These are phyloP conservation scores for Labia minor DNA, from an alignment of 2,888 invertebrate species.

Conservation along the genomic window DNA sequence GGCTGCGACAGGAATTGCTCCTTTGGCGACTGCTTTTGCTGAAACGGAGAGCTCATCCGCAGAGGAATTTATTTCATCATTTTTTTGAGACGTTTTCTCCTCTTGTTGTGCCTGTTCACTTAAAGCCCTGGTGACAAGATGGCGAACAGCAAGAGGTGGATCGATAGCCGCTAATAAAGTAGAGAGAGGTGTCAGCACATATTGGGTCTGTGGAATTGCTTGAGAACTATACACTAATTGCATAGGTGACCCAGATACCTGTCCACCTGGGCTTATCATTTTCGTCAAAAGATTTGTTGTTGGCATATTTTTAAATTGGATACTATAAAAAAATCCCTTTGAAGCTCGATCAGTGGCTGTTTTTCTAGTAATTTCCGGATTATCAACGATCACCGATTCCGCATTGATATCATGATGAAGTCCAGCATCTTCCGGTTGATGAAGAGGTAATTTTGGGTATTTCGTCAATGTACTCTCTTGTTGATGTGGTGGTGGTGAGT, in stretches of 20 bases:
- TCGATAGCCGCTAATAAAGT: not conserved
- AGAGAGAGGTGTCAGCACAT: not conserved
- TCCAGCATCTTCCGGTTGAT: slow-evolving; percentile 23
- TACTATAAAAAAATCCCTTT: slow-evolving; percentile 58
- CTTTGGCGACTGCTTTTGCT: slow-evolving; percentile 21
- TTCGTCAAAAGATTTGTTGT: not conserved
- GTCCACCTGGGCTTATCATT: not conserved
- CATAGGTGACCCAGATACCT: not conserved
- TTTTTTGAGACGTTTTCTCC: not conserved
- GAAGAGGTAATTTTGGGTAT: slow-evolving; percentile 23
- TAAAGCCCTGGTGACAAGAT: not conserved
- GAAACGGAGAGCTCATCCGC: not conserved
- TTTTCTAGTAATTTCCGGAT: slow-evolving; percentile 20
- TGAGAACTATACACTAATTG: not conserved
- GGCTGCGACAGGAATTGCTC: slow-evolving; percentile 33
- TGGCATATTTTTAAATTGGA: slow-evolving; percentile 51
- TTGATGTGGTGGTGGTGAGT: slow-evolving; percentile 27
- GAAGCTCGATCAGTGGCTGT: not conserved
- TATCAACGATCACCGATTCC: slow-evolving; percentile 25
- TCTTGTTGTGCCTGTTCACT: not conserved
- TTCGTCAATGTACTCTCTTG: slow-evolving; percentile 37
- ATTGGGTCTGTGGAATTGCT: not conserved
- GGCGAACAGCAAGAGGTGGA: not conserved
- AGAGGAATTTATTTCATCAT: not conserved
- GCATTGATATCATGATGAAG: slow-evolving; percentile 23